Evolutionary conservation across 37 sponge, comb jelly and placozoan species (phyloP), one percentile per base, ranked within the genome.

Genomic region (Chondrilla cf. caribensis): DNA sequence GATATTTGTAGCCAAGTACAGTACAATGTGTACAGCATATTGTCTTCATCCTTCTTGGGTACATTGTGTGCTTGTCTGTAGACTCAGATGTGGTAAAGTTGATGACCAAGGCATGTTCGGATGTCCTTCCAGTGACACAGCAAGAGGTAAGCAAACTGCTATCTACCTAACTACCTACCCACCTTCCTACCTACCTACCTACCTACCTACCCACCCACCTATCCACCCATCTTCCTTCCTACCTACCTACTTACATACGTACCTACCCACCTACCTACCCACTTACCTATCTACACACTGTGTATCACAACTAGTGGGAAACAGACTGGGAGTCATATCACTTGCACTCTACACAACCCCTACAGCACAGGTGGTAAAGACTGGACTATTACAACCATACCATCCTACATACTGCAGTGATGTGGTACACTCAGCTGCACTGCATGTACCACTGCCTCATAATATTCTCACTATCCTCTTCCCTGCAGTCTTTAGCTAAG

Each of bases 51-150:
- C n/a, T n/a, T n/a, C n/a, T n/a, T n/a, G n/a, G n/a, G n/a, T n/a
- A n/a, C n/a, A n/a, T n/a, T n/a, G n/a, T 47, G 51, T 47, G 9
- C 15, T 62, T 62, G 5, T n/a, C 64, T 35, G 19, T 43, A 73
- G 70, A 83, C 47, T 44, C 75, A 21, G 83, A 79, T 33, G 42
- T 77, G 7, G 68, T 80, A 60, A 90, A 88, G 42, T 66, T 93
- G 64, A 88, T 91, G 58, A 58, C 80, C n/a, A 96, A 90, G 54
- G 94, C 97, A 14, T 86, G 80, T 55, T 85, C 79, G 26, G 97
- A 91, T 22, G 81, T 88, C 0, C 80, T 96, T 8, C 70, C 87
- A 18, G 60, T 65, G 38, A 81, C 43, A 43, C 88, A 95, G 77
- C 92, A 91, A 60, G 72, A 87, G 58, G 77, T 84, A 21, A 65